Evolutionary conservation across 1,140 invertebrate genomes (phyloP).

Genomic region (Stegodyphus mimosarum): DNA sequence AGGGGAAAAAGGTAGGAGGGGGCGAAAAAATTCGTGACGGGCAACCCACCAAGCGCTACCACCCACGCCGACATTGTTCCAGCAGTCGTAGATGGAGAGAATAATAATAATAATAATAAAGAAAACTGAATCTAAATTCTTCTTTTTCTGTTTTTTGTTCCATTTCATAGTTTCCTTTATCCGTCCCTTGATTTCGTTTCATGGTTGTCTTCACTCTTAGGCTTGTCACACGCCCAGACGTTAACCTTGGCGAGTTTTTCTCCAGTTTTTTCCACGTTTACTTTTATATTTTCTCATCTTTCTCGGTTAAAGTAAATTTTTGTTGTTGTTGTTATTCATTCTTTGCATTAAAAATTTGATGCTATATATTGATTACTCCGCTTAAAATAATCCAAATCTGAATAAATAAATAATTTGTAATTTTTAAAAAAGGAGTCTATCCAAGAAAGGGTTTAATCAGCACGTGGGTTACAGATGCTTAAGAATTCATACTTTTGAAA

Average conservation of each 20-base stretch:
- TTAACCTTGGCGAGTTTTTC: not conserved
- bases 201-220: conserved; percentile 43
- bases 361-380: too few relatives aligned
- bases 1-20: not conserved
- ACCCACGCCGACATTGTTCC: conserved; percentile 32
- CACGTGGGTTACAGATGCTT: too few relatives aligned
- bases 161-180: conserved; percentile 51
- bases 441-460: too few relatives aligned
- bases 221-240: conserved; percentile 15
- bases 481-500: too few relatives aligned
- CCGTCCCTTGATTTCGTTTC: conserved; percentile 46
- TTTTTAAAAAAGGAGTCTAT: too few relatives aligned
- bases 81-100: not conserved
- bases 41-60: conserved; percentile 9
- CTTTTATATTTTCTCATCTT: not conserved
- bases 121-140: conserved; percentile 35
- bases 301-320: not conserved
- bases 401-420: too few relatives aligned
- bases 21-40: conserved; percentile 26
- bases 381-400: too few relatives aligned
- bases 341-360: too few relatives aligned
- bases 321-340: not conserved
- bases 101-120: not conserved
- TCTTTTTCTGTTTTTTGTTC: conserved; percentile 13
- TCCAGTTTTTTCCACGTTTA: not conserved